phyloP scores from a whole-genome alignment of 1,140 invertebrate genomes.

The Drosophila teissieri region DNA sequence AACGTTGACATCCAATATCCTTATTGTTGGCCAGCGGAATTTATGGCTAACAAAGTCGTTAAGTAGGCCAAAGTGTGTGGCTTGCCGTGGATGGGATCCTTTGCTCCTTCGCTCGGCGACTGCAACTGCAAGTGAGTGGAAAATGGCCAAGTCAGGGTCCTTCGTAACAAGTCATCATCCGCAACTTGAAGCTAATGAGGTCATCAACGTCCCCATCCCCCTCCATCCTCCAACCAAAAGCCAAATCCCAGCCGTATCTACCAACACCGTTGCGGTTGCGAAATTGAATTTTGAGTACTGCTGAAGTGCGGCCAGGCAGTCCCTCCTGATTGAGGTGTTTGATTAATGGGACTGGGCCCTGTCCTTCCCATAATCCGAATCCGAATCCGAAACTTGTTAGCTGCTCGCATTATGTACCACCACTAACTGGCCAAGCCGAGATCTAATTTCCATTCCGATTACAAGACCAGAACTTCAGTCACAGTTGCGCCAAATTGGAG shows the following conservation, averaged over 20 bases:
- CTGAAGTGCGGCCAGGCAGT: slow-evolving; percentile 31
- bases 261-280: slow-evolving; percentile 16
- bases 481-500: slow-evolving; percentile 3
- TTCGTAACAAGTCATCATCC: slow-evolving; percentile 12
- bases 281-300: slow-evolving; percentile 55
- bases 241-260: slow-evolving; percentile 13
- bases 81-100: slow-evolving; percentile 10
- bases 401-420: neutral
- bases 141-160: slow-evolving; percentile 44
- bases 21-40: slow-evolving; percentile 76
- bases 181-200: slow-evolving; percentile 52
- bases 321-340: slow-evolving; percentile 49
- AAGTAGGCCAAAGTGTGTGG: slow-evolving; percentile 65
- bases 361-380: slow-evolving; percentile 5
- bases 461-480: slow-evolving; percentile 1
- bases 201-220: slow-evolving; percentile 26
- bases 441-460: slow-evolving; percentile 22
- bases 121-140: slow-evolving; percentile 46
- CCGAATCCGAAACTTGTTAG: slow-evolving; percentile 7
- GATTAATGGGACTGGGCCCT: slow-evolving; percentile 37
- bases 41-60: slow-evolving; percentile 76
- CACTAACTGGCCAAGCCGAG: neutral
- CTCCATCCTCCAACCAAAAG: neutral
- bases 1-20: slow-evolving; percentile 78
- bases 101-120: neutral